Conservation (phyloP, 2,113 vertebrate species). For the Speoplatyrhinus poulsoni region DNA sequence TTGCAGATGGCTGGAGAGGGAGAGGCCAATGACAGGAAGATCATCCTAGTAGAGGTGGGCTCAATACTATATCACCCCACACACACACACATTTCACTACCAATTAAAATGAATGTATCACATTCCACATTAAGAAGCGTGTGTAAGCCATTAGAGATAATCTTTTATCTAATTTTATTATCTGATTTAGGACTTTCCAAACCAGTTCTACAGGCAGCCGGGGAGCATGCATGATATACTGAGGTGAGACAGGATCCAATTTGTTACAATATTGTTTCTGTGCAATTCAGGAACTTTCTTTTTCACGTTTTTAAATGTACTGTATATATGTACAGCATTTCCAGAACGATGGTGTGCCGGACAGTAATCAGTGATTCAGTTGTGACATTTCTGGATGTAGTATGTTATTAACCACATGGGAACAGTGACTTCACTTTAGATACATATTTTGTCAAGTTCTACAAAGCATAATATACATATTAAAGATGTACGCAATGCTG, state of each 20-base stretch:
- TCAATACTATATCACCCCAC: neutral
- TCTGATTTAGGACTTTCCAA: slow-evolving; percentile 88
- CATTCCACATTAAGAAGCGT: neutral
- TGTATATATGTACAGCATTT: too few relatives aligned
- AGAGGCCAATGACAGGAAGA: slow-evolving; percentile 74
- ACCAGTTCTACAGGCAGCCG: slow-evolving; percentile 92
- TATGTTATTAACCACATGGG: too few relatives aligned
- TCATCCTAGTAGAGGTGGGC: slow-evolving; percentile 91
- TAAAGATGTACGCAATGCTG: too few relatives aligned
- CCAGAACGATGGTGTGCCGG: too few relatives aligned
- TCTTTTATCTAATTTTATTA: neutral
- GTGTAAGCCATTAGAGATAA: neutral
- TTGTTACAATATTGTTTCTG: neutral
- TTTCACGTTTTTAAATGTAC: too few relatives aligned
- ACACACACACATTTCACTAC: neutral
- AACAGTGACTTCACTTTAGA: too few relatives aligned
- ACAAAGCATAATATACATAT: too few relatives aligned
- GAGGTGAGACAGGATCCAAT: slow-evolving; percentile 76
- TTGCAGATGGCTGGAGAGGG: slow-evolving; percentile 87
- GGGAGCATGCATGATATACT: slow-evolving; percentile 85
- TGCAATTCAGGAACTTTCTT: too few relatives aligned
- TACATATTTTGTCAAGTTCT: too few relatives aligned
- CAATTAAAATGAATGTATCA: neutral
- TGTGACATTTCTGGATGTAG: too few relatives aligned
- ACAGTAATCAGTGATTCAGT: too few relatives aligned